Conservation (phyloP, 2,797 vertebrate genomes). For the Notoglanidium macrostoma region DNA sequence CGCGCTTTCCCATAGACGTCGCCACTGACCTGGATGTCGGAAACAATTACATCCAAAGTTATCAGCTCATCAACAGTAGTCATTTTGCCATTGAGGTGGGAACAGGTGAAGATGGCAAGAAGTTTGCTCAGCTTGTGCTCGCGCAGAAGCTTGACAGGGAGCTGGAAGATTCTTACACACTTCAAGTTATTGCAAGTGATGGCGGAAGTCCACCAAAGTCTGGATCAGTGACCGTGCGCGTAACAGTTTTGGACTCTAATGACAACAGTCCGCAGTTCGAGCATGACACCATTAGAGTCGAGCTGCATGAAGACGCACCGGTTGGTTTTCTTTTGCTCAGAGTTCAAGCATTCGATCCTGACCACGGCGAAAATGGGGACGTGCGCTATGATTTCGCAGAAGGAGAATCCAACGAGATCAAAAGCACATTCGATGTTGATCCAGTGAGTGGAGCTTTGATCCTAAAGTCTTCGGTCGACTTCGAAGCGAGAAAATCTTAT, state of each 20-base stretch:
- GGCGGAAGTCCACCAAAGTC: conserved; percentile 73
- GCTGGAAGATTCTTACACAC: conserved; percentile 69
- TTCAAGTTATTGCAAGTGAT: conserved; percentile 74
- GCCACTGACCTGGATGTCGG: conserved; percentile 80
- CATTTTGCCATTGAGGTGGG: conserved; percentile 71
- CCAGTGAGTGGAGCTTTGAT: conserved; percentile 71
- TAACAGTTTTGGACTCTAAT: conserved; percentile 79
- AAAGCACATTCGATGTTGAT: conserved; percentile 74
- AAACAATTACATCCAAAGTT: conserved; percentile 77
- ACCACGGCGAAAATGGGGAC: conserved; percentile 78
- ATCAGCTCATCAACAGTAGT: conserved; percentile 69
- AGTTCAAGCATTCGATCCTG: conserved; percentile 76
- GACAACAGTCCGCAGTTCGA: conserved; percentile 82
- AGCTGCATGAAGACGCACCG: conserved; percentile 75
- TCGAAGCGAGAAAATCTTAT: conserved; percentile 69
- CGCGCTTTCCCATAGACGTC: conserved; percentile 72
- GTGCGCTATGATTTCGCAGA: conserved; percentile 73
- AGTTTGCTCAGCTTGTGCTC: conserved; percentile 74
- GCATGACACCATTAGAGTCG: conserved; percentile 69
- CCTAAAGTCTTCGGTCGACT: conserved; percentile 72
- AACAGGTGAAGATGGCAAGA: conserved; percentile 70
- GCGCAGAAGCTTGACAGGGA: conserved; percentile 74
- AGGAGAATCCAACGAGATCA: conserved; percentile 61
- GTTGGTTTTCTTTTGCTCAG: conserved; percentile 73
- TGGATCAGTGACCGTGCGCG: conserved; percentile 68